A percentile compares a stretch with the other conserved stretches of the same genome.
Evolutionary conservation across 2,113 vertebrate genomes (phyloP).

Genomic region (Herpetotheres cachinnans): DNA sequence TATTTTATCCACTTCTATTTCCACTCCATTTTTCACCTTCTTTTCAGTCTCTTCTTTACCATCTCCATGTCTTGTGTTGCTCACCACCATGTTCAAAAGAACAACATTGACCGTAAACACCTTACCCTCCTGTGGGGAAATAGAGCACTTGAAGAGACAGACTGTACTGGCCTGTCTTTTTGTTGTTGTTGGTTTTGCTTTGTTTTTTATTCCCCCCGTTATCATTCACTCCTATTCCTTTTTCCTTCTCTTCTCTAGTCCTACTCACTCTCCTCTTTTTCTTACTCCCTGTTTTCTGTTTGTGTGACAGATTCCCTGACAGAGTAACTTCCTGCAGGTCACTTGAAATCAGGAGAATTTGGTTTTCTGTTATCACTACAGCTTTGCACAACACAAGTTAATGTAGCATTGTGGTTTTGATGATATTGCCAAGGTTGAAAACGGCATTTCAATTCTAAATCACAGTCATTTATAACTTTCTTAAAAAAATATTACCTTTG

Average conservation of each 20-base stretch:
- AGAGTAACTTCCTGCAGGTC: neutral
- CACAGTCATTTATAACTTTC: neutral
- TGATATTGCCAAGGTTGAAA: slow-evolving; percentile 25
- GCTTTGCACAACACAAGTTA: neutral
- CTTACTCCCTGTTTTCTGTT: neutral
- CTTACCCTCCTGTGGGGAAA: neutral
- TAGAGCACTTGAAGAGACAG: neutral
- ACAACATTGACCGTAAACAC: neutral
- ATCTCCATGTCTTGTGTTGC: neutral
- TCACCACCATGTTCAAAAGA: neutral
- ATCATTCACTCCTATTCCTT: neutral
- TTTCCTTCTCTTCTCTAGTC: neutral
- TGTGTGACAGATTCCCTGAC: neutral
- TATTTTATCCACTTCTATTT: neutral
- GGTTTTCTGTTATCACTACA: neutral
- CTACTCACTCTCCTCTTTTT: neutral
- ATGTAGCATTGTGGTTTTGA: neutral
- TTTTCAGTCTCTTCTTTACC: neutral
- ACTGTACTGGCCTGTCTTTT: neutral
- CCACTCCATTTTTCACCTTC: neutral
- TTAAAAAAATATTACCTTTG: neutral
- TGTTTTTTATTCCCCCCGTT: neutral
- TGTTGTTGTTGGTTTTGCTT: neutral
- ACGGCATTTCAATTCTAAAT: slow-evolving; percentile 20
- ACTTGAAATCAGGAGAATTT: neutral